Conservation (phyloP, 92 coral and sea anemone genomes). For the Porites cylindrica region DNA sequence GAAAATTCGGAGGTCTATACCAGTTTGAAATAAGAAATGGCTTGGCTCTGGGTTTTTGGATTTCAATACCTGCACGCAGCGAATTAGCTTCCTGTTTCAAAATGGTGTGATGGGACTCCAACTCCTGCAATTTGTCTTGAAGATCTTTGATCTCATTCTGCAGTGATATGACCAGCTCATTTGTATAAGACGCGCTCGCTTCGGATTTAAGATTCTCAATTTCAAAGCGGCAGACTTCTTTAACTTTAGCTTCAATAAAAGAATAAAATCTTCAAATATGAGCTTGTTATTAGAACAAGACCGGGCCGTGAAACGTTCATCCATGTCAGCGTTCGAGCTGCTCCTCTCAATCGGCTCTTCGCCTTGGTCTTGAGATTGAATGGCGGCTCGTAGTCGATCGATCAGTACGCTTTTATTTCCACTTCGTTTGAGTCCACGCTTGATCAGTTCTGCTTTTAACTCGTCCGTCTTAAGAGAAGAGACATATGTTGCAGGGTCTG, state of each 20-base stretch:
- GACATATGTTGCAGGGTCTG: conserved; percentile 24
- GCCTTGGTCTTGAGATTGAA: conserved; percentile 25
- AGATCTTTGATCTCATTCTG: conserved; percentile 24
- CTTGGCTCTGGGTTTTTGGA: too few relatives aligned
- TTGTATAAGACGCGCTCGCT: conserved; percentile 8
- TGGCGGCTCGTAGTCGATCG: conserved; percentile 30
- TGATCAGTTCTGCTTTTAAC: conserved; percentile 26
- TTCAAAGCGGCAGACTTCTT: conserved; percentile 31
- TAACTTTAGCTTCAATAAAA: conserved; percentile 22
- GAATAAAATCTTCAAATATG: conserved; percentile 21
- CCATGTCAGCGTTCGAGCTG: conserved; percentile 18
- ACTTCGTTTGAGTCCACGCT: conserved; percentile 35
- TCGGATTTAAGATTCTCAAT: conserved; percentile 21
- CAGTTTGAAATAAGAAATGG: too few relatives aligned
- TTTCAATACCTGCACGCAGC: background rate
- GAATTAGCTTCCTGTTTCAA: conserved; percentile 18
- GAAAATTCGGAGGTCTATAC: too few relatives aligned
- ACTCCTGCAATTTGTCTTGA: conserved; percentile 4
- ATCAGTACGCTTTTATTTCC: conserved; percentile 17
- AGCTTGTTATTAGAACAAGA: conserved; percentile 11
- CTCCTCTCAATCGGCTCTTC: conserved; percentile 31
- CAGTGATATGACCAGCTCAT: conserved; percentile 22
- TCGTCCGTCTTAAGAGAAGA: conserved; percentile 32
- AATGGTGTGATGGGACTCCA: background rate
- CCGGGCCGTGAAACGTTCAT: conserved; percentile 10